These are phyloP conservation scores for Apoderus coryli DNA, from an alignment of 2,888 invertebrate species.

Conservation along the genomic window DNA sequence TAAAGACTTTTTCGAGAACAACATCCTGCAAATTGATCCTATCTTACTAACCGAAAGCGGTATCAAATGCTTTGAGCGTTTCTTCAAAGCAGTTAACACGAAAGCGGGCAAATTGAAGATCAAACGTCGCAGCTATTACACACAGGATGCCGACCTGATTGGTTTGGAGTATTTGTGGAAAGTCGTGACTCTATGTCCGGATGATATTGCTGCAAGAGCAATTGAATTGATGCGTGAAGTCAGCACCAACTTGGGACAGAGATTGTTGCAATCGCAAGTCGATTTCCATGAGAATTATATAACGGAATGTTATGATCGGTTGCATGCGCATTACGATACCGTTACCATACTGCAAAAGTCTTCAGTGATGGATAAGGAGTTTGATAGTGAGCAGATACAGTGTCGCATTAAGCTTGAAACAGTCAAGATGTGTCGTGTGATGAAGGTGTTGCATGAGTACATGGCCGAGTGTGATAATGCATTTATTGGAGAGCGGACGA, in stretches of 20 bases:
- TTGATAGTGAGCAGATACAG: slow-evolving; percentile 32
- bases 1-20: slow-evolving; percentile 89
- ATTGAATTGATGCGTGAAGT: slow-evolving; percentile 86
- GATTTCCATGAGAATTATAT: slow-evolving; percentile 88
- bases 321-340: slow-evolving; percentile 76
- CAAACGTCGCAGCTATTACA: slow-evolving; percentile 70
- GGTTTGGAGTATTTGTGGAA: slow-evolving; percentile 92
- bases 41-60: slow-evolving; percentile 85
- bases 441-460: slow-evolving; percentile 90
- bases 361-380: slow-evolving; percentile 33
- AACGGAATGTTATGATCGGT: slow-evolving; percentile 78
- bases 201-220: slow-evolving; percentile 85
- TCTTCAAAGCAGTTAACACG: slow-evolving; percentile 88
- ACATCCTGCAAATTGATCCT: slow-evolving; percentile 84
- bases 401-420: slow-evolving; percentile 49
- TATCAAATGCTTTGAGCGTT: slow-evolving; percentile 78
- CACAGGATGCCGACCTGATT: slow-evolving; percentile 89
- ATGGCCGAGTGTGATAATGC: slow-evolving; percentile 87
- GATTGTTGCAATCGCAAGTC: slow-evolving; percentile 59
- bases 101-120: slow-evolving; percentile 86
- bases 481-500: slow-evolving; percentile 75
- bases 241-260: slow-evolving; percentile 83
- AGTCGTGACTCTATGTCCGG: slow-evolving; percentile 70
- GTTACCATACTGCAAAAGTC: slow-evolving; percentile 48
- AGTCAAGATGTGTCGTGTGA: slow-evolving; percentile 79